A percentile compares a stretch with the other conserved stretches of the same genome.
Evolutionary conservation across 2,113 vertebrate genomes (phyloP).

Genomic region (Pyrgilauda ruficollis): DNA sequence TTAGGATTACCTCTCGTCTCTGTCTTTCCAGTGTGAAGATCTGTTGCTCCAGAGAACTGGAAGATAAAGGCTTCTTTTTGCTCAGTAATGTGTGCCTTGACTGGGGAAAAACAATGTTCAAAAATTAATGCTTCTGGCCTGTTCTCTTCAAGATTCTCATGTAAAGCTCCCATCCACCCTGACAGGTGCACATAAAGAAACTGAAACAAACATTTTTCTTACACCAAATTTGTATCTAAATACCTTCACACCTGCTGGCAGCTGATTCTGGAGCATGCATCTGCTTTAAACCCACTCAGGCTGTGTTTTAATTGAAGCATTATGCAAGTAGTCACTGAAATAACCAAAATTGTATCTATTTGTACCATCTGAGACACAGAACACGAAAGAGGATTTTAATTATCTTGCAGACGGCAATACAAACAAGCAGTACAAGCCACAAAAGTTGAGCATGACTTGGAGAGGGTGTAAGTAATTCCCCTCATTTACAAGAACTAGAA

Average conservation of each 20-base stretch:
- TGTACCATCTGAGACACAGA: neutral
- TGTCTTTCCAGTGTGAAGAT: constrained; percentile 72
- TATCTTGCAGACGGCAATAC: neutral
- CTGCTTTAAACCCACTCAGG: neutral
- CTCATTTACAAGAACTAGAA: neutral
- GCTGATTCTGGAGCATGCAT: neutral
- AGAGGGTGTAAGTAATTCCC: neutral
- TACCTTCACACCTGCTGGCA: neutral
- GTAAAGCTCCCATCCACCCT: neutral
- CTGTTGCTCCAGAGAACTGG: constrained; percentile 49
- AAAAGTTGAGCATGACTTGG: neutral
- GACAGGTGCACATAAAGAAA: neutral
- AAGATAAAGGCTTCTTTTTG: constrained; percentile 39
- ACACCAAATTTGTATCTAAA: neutral
- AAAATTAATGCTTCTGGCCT: neutral
- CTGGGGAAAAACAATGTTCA: neutral
- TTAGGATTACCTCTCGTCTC: constrained; percentile 69
- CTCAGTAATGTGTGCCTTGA: neutral
- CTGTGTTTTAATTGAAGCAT: neutral
- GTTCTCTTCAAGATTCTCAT: neutral
- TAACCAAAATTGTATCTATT: neutral
- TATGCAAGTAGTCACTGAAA: neutral
- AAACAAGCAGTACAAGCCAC: neutral
- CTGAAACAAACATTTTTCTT: neutral
- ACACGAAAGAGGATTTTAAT: neutral